Base-by-base conservation (phyloP, 2,888 invertebrate genomes). In the Amblyjoppa proteus region DNA sequence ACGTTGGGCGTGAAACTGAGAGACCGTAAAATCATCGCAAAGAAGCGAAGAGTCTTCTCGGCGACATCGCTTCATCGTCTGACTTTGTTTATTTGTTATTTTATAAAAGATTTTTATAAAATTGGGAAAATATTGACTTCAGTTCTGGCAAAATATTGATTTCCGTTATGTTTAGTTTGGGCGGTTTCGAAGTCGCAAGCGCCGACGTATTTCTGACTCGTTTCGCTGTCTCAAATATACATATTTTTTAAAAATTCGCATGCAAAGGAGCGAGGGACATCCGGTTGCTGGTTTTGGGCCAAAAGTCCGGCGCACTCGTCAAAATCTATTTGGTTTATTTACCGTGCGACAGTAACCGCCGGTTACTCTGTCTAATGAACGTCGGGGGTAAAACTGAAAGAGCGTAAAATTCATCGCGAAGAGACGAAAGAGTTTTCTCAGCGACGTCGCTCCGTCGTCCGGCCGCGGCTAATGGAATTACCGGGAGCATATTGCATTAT, bases 91-190 rank as follows among this genome's bases (percentile, higher is more conserved):
- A 31, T 31, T 31, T 31, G 5, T 31, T 31, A 31, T 31, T 31
- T 31, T 31, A 31, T 31, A 31, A 31, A 20, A 20, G 20, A 31
- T 31, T 31, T 31, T 31, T 5, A 31, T 31, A 3, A 31, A 3
- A 31, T 31, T 31, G 31, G 31, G 4, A 31, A 31, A 31, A 31
- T 31, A 31, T 31, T 4, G 31, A 31, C 5, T 2, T 31, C 31
- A 31, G 81, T 84, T 87, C 20, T 20, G 31, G 31, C 31, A 31
- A 31, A 31, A 31, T 31, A 31, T 31, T 4, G 31, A 31, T 31
- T 2, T 31, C 31, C 3, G 81, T 84, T 87, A 81, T 83, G 88
- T 86, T 83, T 81, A 84, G 87, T 88, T 85, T 85, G 61, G 75
- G 64, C 68, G 88, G 83, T 86, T 87, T 87, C 84, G 87, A 80